Percentiles rank a stretch among this genome's conserved stretches.
Evolutionary conservation across 2,888 invertebrate genomes (phyloP).

Genomic region (Drosophila flavopinicola): DNA sequence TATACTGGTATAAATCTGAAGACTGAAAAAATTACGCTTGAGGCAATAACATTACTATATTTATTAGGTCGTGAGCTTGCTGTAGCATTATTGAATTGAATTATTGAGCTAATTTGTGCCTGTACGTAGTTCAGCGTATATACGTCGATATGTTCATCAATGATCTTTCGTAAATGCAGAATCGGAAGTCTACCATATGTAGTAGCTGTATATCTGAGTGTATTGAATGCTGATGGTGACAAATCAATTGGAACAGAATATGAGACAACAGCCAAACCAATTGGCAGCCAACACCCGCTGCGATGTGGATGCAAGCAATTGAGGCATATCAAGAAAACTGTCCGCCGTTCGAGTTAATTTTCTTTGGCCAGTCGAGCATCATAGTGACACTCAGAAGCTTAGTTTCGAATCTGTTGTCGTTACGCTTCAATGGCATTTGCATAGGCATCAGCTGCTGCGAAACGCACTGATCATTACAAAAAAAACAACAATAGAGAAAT

Average conservation of each 20-base stretch:
- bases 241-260: constrained; percentile 67
- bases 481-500: no score
- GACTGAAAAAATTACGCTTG: no score
- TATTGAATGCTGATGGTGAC: constrained; percentile 37
- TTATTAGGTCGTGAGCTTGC: no score
- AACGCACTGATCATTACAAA: constrained; percentile 6
- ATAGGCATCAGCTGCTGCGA: constrained; percentile 18
- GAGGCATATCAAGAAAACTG: constrained; percentile 55
- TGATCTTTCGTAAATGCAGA: no score
- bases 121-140: no score
- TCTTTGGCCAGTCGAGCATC: constrained; percentile 29
- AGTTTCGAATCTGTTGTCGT: no score
- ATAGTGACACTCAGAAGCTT: constrained; percentile 23
- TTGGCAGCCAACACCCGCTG: constrained; percentile 23
- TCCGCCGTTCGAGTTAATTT: constrained; percentile 39
- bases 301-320: constrained; percentile 48
- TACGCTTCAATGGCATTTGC: constrained; percentile 44
- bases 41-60: no score
- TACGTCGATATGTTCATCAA: no score
- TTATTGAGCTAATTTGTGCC: no score
- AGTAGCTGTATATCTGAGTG: background rate
- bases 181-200: constrained; percentile 35
- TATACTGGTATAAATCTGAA: no score
- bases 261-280: background rate
- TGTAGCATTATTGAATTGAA: no score